Evolutionary conservation across 2,113 vertebrate species (phyloP).

Genomic region (Oxygymnocypris stewartii): DNA sequence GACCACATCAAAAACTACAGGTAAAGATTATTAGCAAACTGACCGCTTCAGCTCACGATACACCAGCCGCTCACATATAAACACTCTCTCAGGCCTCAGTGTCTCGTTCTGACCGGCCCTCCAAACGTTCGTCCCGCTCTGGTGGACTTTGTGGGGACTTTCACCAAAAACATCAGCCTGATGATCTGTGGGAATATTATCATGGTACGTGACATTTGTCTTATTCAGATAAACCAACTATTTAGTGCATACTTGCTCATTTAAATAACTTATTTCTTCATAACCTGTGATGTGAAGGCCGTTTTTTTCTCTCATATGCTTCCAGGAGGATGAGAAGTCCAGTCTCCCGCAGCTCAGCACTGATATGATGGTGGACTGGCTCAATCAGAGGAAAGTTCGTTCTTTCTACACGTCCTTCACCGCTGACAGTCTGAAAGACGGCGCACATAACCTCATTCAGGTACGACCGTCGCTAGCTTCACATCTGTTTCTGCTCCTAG

Average conservation of each 20-base stretch:
- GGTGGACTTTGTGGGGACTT: conserved; percentile 76
- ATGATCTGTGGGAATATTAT: conserved; percentile 81
- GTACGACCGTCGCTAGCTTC: conserved; percentile 46
- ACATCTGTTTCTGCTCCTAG: background rate
- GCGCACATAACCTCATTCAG: conserved; percentile 72
- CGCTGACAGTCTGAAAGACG: conserved; percentile 62
- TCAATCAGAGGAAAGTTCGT: conserved; percentile 72
- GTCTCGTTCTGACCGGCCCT: conserved; percentile 77
- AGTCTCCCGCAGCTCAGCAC: conserved; percentile 21
- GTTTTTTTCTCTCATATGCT: background rate
- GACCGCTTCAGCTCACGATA: background rate
- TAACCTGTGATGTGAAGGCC: no score
- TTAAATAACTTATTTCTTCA: background rate
- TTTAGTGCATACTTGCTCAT: background rate
- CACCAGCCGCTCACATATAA: background rate
- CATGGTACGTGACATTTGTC: conserved; percentile 60
- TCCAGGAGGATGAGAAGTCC: conserved; percentile 62
- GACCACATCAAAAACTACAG: conserved; percentile 80
- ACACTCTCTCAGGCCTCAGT: conserved; percentile 70
- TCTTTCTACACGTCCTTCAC: conserved; percentile 72
- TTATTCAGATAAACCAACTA: background rate
- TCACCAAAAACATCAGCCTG: conserved; percentile 77
- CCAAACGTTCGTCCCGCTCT: conserved; percentile 72
- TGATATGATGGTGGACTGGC: conserved; percentile 69
- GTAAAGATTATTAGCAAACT: conserved; percentile 51